phyloP scores from a whole-genome alignment of 2,113 vertebrate species.

The Lepisosteus oculatus region DNA sequence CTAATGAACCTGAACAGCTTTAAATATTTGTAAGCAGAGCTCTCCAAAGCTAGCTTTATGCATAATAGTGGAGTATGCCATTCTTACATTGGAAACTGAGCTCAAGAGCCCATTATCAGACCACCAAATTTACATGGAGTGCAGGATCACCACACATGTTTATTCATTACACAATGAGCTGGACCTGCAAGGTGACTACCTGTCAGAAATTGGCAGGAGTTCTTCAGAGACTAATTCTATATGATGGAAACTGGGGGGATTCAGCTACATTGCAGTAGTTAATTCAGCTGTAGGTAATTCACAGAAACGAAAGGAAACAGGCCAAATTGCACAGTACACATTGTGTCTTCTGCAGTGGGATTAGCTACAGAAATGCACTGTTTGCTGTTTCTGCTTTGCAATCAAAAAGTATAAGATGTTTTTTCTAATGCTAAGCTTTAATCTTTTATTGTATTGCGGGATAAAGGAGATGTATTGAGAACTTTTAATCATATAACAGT shows the following conservation, averaged over 20 bases:
- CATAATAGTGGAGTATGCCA: slow-evolving; percentile 27
- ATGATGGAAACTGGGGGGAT: slow-evolving; percentile 40
- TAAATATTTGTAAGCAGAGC: slow-evolving; percentile 31
- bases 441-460: too few species aligned
- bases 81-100: slow-evolving; percentile 28
- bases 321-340: slow-evolving; percentile 5
- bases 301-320: slow-evolving; percentile 33
- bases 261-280: background rate
- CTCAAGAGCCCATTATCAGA: slow-evolving; percentile 38
- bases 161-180: slow-evolving; percentile 57
- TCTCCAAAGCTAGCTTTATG: slow-evolving; percentile 23
- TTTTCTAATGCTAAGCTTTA: too few species aligned
- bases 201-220: slow-evolving; percentile 48
- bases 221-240: slow-evolving; percentile 36
- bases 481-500: too few species aligned
- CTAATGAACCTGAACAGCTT: slow-evolving; percentile 35
- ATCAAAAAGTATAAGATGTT: too few species aligned
- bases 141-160: slow-evolving; percentile 53
- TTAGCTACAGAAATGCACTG: too few species aligned
- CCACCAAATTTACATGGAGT: slow-evolving; percentile 30
- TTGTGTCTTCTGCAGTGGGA: too few species aligned
- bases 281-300: slow-evolving; percentile 32
- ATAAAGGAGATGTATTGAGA: too few species aligned
- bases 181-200: slow-evolving; percentile 63
- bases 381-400: too few species aligned